Base-by-base conservation (phyloP, 2,888 invertebrate genomes). In the Lamellibrachia satsuma region DNA sequence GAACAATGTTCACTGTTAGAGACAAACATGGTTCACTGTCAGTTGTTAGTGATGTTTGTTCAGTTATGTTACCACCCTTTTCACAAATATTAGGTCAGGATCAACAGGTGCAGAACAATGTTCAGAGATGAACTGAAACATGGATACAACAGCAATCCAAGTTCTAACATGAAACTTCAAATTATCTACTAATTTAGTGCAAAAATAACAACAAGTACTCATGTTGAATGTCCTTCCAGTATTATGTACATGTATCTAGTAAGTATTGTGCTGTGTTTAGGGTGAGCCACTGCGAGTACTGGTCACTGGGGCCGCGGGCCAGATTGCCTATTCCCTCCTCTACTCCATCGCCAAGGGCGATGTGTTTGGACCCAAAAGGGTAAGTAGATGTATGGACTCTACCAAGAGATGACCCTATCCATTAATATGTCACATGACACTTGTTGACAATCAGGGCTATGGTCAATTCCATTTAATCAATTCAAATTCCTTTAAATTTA, bases 301-400 rank as follows among this genome's bases (percentile, higher is more conserved):
- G 93, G 98, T 99, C 57, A 99, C 99, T 92, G 99, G 99, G 93
- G 99, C 99, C 95, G 99, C 99, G 93, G 99, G 99, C 39, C 99
- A 99, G 97, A 99, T 99, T 95, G 99, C 99, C 93, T 99, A 99
- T 97, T 99, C 99, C 2, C 97, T 99, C 91, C 97, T 99, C 22
- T 98, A 98, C 96, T 98, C 99, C 97, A 97, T 99, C 94, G 98
- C 98, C 22, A 98, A 98, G 95, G 99, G 99, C 93, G 98, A 98
- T 96, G 99, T 99, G 0, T 99, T 99, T 96, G 99, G 99, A 57
- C 97, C 97, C 92, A 52, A 57, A 11, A 51, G 57, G 91, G 96
- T 96, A 94, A 93, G 75, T 75, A 75, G 75, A 75, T 75, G 22
- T 22, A 15, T 75, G 75, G 6, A 22, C 75, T 22, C 75, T 6